Base-by-base conservation (phyloP, 2,113 vertebrate genomes). In the Nannobrachium achirus region DNA sequence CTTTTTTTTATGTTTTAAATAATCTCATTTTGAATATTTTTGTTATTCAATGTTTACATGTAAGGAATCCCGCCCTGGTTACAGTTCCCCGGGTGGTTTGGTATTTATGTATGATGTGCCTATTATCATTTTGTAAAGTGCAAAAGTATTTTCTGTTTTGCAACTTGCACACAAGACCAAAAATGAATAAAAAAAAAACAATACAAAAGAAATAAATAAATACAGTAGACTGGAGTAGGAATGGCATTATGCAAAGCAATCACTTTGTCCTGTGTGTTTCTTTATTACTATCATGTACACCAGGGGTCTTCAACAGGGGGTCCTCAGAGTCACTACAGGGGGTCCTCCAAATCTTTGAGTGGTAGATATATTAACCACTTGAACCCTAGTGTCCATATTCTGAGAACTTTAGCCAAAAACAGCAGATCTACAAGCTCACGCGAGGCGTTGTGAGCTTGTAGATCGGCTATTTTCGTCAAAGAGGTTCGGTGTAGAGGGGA, bases 91-190 rank as follows among this genome's bases (percentile, higher is more conserved):
- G 52, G 73, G 77, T 74, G 61, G 75, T 40, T 78, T 81, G 76
- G 78, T 89, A 78, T 68, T 80, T 71, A 18, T 76, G 44, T 74
- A 46, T 13, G 10, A 64, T 64, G 84, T 86, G 80, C 80, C 82
- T 86, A 76, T 86, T 84, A 82, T 85, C 67, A 76, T 85, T 86
- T 86, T 63, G 84, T 70, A 81, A 71, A 75, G 66, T 79, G 78
- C 66, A 25, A 80, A 75, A 81, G 57, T 81, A 63, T n/a, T n/a
- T n/a, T n/a, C n/a, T n/a, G n/a, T 78, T 87, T 85, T 85, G 74
- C 77, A 74, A 60, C 77, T 84, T 80, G 87, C 80, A 79, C 84
- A 88, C 86, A 86, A 88, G 61, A 89, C 84, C 81, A 86, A 85
- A 83, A 76, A 65, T n/a, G n/a, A n/a, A n/a, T n/a, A 73, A 58